Percentiles rank a stretch among this genome's conserved stretches.
These are phyloP conservation scores for Phorcus lineatus DNA, from an alignment of 2,888 invertebrate species.

Conservation along the genomic window DNA sequence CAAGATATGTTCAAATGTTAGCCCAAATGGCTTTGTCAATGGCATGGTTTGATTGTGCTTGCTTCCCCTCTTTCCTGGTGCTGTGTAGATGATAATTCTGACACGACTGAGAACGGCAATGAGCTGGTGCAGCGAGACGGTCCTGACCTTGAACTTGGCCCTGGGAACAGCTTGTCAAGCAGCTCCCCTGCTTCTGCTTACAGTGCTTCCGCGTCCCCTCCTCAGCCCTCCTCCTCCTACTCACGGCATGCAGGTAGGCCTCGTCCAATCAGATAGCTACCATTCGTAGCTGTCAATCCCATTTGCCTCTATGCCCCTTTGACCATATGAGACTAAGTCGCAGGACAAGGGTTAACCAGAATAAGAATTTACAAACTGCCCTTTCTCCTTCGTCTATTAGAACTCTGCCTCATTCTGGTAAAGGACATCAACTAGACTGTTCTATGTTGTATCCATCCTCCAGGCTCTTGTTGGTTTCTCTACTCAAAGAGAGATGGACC, in stretches of 20 bases:
- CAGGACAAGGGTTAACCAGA: too few species aligned
- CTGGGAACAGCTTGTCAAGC: slow-evolving; percentile 27
- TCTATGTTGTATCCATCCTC: too few species aligned
- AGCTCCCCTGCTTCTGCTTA: slow-evolving; percentile 37
- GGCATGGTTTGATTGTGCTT: slow-evolving; percentile 26
- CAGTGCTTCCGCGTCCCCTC: background rate
- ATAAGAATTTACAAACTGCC: too few species aligned
- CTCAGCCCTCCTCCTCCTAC: slow-evolving; percentile 2
- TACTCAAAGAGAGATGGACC: too few species aligned
- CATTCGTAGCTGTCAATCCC: background rate
- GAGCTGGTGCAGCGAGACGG: slow-evolving; percentile 14
- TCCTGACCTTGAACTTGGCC: slow-evolving; percentile 33
- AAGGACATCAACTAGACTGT: too few species aligned
- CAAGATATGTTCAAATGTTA: background rate
- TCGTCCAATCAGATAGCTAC: background rate
- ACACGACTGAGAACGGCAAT: slow-evolving; percentile 25
- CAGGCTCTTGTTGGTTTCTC: too few species aligned
- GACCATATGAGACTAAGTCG: too few species aligned
- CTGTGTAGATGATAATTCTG: slow-evolving; percentile 32
- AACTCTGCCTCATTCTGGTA: too few species aligned
- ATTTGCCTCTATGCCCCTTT: too few species aligned
- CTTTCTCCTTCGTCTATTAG: too few species aligned
- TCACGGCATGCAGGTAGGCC: slow-evolving; percentile 19
- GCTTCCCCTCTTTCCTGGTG: slow-evolving; percentile 24
- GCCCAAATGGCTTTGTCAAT: background rate